Evolutionary conservation across 2,113 vertebrate species (phyloP), one percentile per base, ranked within the genome.

Genomic region (Calyptommatus sinebrachiatus): DNA sequence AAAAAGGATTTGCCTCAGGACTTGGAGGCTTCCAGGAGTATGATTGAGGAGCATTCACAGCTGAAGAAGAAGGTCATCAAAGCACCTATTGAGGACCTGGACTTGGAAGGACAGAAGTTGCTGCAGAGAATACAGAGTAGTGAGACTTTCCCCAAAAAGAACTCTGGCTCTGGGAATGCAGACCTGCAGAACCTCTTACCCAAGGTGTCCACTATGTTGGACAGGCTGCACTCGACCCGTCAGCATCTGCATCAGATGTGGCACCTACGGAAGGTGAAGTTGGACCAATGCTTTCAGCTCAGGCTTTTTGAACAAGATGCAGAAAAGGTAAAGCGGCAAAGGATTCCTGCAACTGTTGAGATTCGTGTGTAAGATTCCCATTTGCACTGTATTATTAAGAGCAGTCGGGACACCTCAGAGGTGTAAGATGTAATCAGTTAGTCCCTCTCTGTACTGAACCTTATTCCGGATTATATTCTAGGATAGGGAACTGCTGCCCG

Each of bases 261-360:
- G 98, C 98, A 99, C 83, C 95, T 97, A 90, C 91, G 97, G 88
- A 99, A 99, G 81, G 91, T 99, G 88, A 99, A 99, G 93, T 92
- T 99, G 92, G 98, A 99, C 95, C 98, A 99, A 92, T 99, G 98
- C 91, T 99, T 99, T 91, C 98, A 99, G 94, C 95, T 99, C 78
- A 92, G 98, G 77, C 96, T 99, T 71, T 99, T 99, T 79, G 97
- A 99, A 85, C 98, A 99, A 92, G 98, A 99, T 65, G 98, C 98
- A 20, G 98, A 99, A 88, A 99, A 99, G 98, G 98, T 99, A 89
- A 93, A 70, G 16, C 29, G 0, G 75, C 0, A 5, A 62, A 29
- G n/a, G 31, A 20, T 24, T 41, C 8, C n/a, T 73, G 53, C n/a
- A 80, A 65, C 24, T 24, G 29, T 4, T 46, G 31, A 48, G 46